A percentile compares a stretch with the other conserved stretches of the same genome.
phyloP scores from a whole-genome alignment of 1,140 invertebrate species.

The Diachasma alloeum region DNA sequence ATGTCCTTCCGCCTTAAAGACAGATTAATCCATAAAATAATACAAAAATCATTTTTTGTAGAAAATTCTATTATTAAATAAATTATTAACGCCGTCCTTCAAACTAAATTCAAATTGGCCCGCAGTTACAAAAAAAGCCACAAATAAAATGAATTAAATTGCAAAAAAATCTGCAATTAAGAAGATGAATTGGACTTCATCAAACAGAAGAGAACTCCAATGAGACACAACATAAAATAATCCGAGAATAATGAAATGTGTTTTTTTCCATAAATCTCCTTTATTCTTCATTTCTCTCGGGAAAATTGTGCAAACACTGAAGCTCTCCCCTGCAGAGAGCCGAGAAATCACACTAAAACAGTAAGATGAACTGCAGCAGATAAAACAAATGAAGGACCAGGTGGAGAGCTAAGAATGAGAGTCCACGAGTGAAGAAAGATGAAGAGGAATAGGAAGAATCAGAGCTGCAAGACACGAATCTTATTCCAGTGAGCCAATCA shows the following conservation, averaged over 20 bases:
- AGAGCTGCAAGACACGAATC: conserved; percentile 24
- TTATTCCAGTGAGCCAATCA: conserved; percentile 21
- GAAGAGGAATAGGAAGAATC: not conserved
- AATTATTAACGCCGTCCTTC: no score
- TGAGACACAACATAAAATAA: not conserved
- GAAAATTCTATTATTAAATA: no score
- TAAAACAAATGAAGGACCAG: not conserved
- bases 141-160: not conserved
- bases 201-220: not conserved
- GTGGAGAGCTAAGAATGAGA: not conserved
- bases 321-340: not conserved
- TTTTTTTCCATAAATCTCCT: not conserved
- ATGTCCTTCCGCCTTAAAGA: no score
- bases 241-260: not conserved
- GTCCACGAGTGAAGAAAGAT: not conserved
- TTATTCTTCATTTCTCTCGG: not conserved
- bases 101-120: no score
- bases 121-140: not conserved
- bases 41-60: no score
- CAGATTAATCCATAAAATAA: no score
- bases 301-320: not conserved
- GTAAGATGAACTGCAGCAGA: conserved; percentile 1
- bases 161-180: not conserved
- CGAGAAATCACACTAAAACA: not conserved
- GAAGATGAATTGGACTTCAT: not conserved